Evolutionary conservation across 1,140 invertebrate species (phyloP), one percentile per base, ranked within the genome.

Genomic region (Pemphigus obesinymphae): DNA sequence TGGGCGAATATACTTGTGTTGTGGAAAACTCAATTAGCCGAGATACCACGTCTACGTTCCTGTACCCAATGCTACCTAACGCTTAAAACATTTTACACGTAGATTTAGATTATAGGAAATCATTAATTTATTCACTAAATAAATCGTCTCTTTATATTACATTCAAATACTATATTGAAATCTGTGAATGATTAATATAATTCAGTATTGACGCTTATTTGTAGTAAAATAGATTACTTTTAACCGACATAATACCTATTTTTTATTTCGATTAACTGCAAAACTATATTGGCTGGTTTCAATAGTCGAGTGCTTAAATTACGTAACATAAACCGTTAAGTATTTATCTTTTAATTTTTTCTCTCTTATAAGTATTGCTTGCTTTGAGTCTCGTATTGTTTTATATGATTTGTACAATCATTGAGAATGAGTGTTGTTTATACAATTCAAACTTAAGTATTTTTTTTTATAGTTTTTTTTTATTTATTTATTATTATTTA

Each of bases 1-100:
- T 80, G 76, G 76, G 76, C 40, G 76, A 80, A 63, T 80, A 80
- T n/a, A 80, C 76, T 31, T 80, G 76, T 11, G 37, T 80, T n/a
- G 55, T 20, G 4, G 76, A 80, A 43, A 80, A 80, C 63, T 43
- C 76, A 1, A 45, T 80, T 2, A 80, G 76, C 8, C 34, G 76
- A 45, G 76, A 80, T 29, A 40, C 40, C 15, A 58, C 76, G 23
- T 80, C 76, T 8, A 80, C 76, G 17, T 80, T 80, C 76, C 76
- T 80, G 6, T 80, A 80, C 26, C 76, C 76, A 20, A 80, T 80
- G 76, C 37, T 80, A 6, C 76, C 76, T 17, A 80, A 80, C n/a
- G 76, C 26, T 50, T 73, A 73, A 23, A 73, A 31, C 29, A 29
- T 5, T 17, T 20, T 23, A 20, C 3, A n/a, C 8, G 45, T 73